These are phyloP conservation scores for Vulpes lagopus DNA, from an alignment of 2,113 vertebrate species.

Conservation along the genomic window DNA sequence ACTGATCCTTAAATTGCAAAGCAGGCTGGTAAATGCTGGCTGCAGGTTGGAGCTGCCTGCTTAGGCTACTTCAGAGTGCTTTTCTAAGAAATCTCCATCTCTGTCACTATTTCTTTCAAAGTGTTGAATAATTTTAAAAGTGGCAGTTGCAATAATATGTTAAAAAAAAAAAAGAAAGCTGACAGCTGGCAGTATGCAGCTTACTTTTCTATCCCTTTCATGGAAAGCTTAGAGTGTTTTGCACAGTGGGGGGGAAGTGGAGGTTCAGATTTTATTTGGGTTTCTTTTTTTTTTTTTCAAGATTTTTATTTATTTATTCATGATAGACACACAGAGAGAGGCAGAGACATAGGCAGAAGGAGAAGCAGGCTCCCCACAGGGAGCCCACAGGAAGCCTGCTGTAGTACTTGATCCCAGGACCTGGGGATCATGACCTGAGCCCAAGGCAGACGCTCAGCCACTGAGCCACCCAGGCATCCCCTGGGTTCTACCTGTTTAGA, in stretches of 20 bases:
- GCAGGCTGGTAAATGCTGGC: conserved; percentile 26
- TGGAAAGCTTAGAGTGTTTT: conserved; percentile 54
- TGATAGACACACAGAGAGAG: too few relatives aligned
- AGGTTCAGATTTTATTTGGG: conserved; percentile 55
- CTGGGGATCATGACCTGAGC: too few relatives aligned
- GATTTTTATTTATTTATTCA: too few relatives aligned
- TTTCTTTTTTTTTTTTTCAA: not conserved
- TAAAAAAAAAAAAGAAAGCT: not conserved
- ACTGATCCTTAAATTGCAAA: conserved; percentile 69
- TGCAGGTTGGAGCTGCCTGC: not conserved
- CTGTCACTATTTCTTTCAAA: conserved; percentile 75
- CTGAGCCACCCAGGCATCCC: too few relatives aligned
- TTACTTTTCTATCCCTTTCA: conserved; percentile 69
- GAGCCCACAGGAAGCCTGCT: too few relatives aligned
- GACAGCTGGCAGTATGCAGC: conserved; percentile 59
- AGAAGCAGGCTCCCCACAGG: too few relatives aligned
- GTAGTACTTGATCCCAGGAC: too few relatives aligned
- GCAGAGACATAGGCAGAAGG: too few relatives aligned
- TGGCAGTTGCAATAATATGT: conserved; percentile 55
- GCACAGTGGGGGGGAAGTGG: not conserved
- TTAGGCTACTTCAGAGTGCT: conserved; percentile 40
- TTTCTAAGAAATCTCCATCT: conserved; percentile 75
- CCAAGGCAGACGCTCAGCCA: too few relatives aligned
- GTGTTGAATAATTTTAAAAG: conserved; percentile 82
- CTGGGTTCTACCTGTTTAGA: not conserved